A percentile compares a stretch with the other conserved stretches of the same genome.
phyloP scores from a whole-genome alignment of 2,797 vertebrate genomes.

The Squalus acanthias region DNA sequence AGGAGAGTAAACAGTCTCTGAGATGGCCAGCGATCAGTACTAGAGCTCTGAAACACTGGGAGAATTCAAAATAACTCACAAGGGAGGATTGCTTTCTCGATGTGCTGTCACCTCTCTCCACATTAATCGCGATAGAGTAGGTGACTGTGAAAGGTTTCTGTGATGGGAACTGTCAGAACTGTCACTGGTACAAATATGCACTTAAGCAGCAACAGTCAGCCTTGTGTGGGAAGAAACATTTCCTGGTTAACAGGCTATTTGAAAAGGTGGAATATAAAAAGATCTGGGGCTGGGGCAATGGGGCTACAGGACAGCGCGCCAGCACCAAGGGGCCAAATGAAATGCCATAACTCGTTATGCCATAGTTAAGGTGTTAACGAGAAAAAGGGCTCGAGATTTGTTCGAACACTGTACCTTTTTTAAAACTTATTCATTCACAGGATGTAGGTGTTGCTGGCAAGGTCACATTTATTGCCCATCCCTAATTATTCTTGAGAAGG shows the following conservation, averaged over 20 bases:
- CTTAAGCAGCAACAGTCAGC: neutral
- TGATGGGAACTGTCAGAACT: conserved; percentile 16
- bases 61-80: conserved; percentile 21
- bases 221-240: neutral
- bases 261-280: neutral
- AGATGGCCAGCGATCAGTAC: neutral
- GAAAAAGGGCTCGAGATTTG: neutral
- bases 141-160: neutral
- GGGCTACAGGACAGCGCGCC: neutral
- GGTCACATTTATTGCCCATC: neutral
- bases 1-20: neutral
- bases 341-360: neutral
- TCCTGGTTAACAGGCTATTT: neutral
- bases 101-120: neutral
- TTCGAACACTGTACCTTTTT: neutral
- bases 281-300: neutral
- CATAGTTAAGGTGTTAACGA: neutral
- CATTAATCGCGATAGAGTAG: neutral
- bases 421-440: neutral
- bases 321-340: neutral
- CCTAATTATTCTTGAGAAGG: neutral
- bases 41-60: neutral
- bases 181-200: neutral
- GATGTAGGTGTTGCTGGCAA: neutral
- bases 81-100: neutral